A percentile compares a stretch with the other conserved stretches of the same genome.
phyloP scores from a whole-genome alignment of 2,888 invertebrate species.

The Eristalinus aeneus region DNA sequence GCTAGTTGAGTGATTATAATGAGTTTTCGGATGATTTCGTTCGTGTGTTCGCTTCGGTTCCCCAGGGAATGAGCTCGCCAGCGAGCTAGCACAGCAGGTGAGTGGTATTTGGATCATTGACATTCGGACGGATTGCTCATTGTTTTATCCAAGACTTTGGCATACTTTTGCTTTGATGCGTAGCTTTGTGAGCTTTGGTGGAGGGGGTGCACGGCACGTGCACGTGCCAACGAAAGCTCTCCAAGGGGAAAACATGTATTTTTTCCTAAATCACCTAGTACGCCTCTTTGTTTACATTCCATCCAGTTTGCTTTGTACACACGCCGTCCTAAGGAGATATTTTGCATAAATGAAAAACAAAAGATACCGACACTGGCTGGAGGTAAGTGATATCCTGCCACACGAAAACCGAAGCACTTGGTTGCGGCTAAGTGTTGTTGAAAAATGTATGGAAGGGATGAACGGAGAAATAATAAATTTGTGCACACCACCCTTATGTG shows the following conservation, averaged over 20 bases:
- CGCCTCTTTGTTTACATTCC: conserved; percentile 17
- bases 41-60: conserved; percentile 2
- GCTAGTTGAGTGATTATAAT: conserved; percentile 15
- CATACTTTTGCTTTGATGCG: background rate
- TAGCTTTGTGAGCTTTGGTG: background rate
- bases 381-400: background rate
- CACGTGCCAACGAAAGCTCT: background rate
- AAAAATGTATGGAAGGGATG: background rate
- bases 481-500: background rate
- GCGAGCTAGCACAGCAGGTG: background rate
- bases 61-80: conserved; percentile 8
- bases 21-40: conserved; percentile 11
- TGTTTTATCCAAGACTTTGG: conserved; percentile 9
- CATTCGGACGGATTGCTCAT: conserved; percentile 12
- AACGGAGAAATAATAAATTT: background rate
- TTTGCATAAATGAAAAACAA: conserved; percentile 15
- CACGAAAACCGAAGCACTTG: background rate
- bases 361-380: background rate
- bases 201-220: background rate
- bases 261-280: background rate
- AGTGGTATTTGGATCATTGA: conserved; percentile 16
- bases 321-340: background rate
- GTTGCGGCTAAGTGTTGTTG: background rate
- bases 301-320: background rate
- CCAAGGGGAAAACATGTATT: too few species aligned